These are phyloP conservation scores for Actenoides lindsayi DNA, from an alignment of 2,113 vertebrate species.

Conservation along the genomic window DNA sequence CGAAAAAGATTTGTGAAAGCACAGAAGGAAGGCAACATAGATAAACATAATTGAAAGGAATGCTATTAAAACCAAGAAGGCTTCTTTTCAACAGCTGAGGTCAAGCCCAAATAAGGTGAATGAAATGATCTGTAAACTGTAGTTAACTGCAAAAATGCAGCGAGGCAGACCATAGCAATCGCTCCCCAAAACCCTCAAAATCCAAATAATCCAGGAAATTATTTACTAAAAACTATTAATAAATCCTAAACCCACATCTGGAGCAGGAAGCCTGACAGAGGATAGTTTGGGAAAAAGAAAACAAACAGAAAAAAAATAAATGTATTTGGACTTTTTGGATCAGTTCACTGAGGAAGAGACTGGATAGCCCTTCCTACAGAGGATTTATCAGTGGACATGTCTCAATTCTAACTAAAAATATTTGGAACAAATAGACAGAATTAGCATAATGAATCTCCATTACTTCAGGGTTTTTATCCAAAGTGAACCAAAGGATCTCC, in stretches of 20 bases:
- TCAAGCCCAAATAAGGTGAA: neutral
- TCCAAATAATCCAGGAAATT: neutral
- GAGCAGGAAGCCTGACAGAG: neutral
- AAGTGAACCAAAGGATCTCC: neutral
- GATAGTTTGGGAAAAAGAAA: neutral
- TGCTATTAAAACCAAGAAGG: neutral
- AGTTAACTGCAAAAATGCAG: neutral
- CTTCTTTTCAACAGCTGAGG: neutral
- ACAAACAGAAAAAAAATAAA: neutral
- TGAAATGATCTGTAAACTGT: neutral
- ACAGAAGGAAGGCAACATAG: neutral
- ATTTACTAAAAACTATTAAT: neutral
- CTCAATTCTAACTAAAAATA: neutral
- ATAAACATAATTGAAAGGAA: neutral
- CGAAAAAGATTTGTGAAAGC: neutral
- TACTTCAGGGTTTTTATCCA: neutral
- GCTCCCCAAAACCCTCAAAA: fast-evolving
- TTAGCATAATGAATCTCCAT: neutral
- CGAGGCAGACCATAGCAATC: neutral
- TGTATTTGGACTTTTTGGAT: neutral
- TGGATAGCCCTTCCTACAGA: neutral
- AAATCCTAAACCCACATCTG: neutral
- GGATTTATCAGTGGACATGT: neutral
- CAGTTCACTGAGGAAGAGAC: neutral
- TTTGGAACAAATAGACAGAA: neutral